Evolutionary conservation across 1,140 invertebrate genomes (phyloP).

Genomic region (Scaptodrosophila lebanonensis): DNA sequence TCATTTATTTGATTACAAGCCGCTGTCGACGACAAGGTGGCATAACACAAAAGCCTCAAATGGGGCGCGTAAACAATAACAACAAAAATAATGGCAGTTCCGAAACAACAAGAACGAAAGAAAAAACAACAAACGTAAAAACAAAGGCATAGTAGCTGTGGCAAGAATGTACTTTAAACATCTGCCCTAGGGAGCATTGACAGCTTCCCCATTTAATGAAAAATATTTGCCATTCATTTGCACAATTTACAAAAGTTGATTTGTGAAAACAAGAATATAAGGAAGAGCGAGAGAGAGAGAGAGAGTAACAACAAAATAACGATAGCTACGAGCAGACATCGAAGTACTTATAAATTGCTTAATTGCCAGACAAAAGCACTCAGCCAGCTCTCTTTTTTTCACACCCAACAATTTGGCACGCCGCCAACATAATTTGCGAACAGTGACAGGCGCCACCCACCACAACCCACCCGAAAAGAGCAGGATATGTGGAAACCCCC

Average conservation of each 20-base stretch:
- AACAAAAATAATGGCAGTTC: too few species aligned
- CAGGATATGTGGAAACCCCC: too few species aligned
- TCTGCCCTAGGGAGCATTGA: conserved; percentile 1
- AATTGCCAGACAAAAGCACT: conserved; percentile 23
- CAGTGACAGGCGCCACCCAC: conserved; percentile 4
- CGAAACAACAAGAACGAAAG: too few species aligned
- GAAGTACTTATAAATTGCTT: too few species aligned
- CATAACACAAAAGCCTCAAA: conserved; percentile 11
- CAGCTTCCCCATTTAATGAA: too few species aligned
- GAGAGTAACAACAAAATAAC: too few species aligned
- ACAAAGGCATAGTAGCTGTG: neutral
- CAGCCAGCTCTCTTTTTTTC: neutral
- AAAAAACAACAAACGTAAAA: too few species aligned
- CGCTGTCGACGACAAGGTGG: conserved; percentile 42
- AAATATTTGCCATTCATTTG: conserved; percentile 26
- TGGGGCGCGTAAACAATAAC: conserved; percentile 15
- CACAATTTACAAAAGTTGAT: conserved; percentile 27
- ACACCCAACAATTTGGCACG: neutral
- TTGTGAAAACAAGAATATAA: neutral
- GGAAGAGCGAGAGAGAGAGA: too few species aligned
- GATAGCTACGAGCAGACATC: too few species aligned
- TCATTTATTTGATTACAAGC: conserved; percentile 71
- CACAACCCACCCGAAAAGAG: too few species aligned
- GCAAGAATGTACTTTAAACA: neutral
- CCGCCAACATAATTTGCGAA: neutral